Evolutionary conservation across 1,140 invertebrate genomes (phyloP).

Genomic region (Lordiphosa collinella): DNA sequence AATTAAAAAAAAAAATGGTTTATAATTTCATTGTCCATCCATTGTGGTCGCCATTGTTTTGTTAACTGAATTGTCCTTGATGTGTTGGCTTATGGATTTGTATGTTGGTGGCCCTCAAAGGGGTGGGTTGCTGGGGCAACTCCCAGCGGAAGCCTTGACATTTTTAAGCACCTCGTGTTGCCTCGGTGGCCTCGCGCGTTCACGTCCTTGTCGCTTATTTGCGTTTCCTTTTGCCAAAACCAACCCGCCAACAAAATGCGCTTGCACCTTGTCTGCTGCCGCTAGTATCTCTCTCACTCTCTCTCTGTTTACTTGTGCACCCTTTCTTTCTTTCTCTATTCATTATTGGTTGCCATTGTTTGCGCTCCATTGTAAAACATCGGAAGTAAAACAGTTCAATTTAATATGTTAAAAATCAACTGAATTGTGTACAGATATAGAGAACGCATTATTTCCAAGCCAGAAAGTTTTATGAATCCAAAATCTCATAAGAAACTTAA

Average conservation of each 20-base stretch:
- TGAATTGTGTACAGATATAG: too few species aligned
- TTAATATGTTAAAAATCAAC: too few species aligned
- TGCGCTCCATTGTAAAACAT: too few species aligned
- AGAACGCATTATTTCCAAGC: too few species aligned
- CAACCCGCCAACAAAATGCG: slow-evolving; percentile 36
- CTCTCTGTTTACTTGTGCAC: not conserved
- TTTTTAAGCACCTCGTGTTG: slow-evolving; percentile 49
- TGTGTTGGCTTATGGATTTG: slow-evolving; percentile 41
- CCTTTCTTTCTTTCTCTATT: not conserved
- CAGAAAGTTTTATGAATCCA: too few species aligned
- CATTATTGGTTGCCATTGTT: too few species aligned
- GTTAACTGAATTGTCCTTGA: slow-evolving; percentile 48
- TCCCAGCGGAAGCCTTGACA: slow-evolving; percentile 54
- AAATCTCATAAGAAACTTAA: too few species aligned
- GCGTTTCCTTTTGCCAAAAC: slow-evolving; percentile 33
- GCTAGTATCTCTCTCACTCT: not conserved
- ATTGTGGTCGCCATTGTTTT: slow-evolving; percentile 28
- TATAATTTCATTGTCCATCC: not conserved
- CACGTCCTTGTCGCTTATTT: slow-evolving; percentile 65
- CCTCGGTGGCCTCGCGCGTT: slow-evolving; percentile 34
- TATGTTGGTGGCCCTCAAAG: not conserved
- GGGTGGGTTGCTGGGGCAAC: slow-evolving; percentile 7
- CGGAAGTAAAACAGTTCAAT: too few species aligned
- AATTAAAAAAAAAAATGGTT: too few species aligned
- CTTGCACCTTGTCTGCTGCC: slow-evolving; percentile 34